Percentiles rank a stretch among this genome's conserved stretches.
Evolutionary conservation across 2,888 invertebrate genomes (phyloP).

Genomic region (Didymodactylos carnosus): DNA sequence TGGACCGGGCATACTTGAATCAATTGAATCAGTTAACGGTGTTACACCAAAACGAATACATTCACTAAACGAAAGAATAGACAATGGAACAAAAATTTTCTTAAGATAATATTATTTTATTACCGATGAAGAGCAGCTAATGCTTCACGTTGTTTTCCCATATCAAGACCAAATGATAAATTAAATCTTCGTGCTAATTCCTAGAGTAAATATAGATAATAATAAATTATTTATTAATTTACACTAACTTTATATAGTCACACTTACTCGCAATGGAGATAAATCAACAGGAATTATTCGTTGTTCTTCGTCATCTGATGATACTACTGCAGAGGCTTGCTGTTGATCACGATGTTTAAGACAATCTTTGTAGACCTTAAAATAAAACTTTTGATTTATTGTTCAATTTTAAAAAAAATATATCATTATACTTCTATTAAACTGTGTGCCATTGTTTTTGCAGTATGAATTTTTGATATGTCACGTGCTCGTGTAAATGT

Average conservation of each 20-base stretch:
- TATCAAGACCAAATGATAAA: slow-evolving; percentile 83
- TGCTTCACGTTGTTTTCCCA: slow-evolving; percentile 82
- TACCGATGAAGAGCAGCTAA: slow-evolving; percentile 65
- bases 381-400: neutral
- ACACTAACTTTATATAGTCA: neutral
- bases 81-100: neutral
- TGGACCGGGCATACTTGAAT: slow-evolving; percentile 22
- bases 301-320: slow-evolving; percentile 40
- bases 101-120: slow-evolving; percentile 2
- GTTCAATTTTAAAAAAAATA: neutral
- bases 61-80: neutral
- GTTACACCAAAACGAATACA: neutral
- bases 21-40: neutral
- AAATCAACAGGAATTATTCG: slow-evolving; percentile 54
- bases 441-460: slow-evolving; percentile 74
- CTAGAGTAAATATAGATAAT: slow-evolving; percentile 30
- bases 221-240: slow-evolving; percentile 1
- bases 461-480: slow-evolving; percentile 85
- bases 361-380: slow-evolving; percentile 8
- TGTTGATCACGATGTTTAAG: slow-evolving; percentile 63
- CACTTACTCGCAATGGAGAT: slow-evolving; percentile 57
- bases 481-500: slow-evolving; percentile 87
- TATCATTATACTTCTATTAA: slow-evolving; percentile 43
- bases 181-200: slow-evolving; percentile 91
- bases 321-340: slow-evolving; percentile 41